Evolutionary conservation across 2,113 vertebrate species (phyloP).

Genomic region (Myrmophylax atrothorax): DNA sequence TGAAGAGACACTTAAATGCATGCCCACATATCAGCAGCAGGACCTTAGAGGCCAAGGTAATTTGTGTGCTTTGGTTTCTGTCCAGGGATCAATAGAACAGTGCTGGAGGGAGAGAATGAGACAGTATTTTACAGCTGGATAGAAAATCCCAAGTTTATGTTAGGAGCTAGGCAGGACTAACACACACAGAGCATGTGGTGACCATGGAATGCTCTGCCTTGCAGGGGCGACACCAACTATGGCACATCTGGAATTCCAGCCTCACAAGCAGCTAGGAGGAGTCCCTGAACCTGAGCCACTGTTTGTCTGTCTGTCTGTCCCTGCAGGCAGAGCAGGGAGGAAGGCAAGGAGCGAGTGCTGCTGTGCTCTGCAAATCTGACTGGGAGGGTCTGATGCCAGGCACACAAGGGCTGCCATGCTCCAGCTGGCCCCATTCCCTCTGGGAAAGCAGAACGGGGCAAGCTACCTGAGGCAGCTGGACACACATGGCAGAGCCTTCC

Average conservation of each 20-base stretch:
- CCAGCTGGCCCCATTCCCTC: background rate
- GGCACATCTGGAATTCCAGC: background rate
- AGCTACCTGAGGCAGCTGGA: background rate
- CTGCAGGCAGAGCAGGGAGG: background rate
- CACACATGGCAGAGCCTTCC: background rate
- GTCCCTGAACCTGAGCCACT: background rate
- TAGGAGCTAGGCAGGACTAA: background rate
- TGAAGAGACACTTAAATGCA: background rate
- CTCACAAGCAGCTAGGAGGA: background rate
- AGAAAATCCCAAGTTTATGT: background rate
- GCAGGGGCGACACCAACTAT: background rate
- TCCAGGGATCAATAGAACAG: background rate
- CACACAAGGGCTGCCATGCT: rapidly evolving
- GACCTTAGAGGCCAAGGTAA: background rate
- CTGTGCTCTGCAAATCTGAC: background rate
- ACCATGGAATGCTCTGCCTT: background rate
- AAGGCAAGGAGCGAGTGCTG: rapidly evolving
- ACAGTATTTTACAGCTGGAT: background rate
- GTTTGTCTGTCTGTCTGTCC: background rate
- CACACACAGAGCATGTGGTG: rapidly evolving
- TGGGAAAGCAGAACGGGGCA: background rate
- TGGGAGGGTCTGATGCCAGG: background rate
- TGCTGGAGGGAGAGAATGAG: background rate
- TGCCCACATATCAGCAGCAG: background rate
- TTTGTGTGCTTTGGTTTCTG: slow-evolving; percentile 5